Evolutionary conservation across 2,113 vertebrate genomes (phyloP), one percentile per base, ranked within the genome.

Genomic region (Chloroceryle aenea): DNA sequence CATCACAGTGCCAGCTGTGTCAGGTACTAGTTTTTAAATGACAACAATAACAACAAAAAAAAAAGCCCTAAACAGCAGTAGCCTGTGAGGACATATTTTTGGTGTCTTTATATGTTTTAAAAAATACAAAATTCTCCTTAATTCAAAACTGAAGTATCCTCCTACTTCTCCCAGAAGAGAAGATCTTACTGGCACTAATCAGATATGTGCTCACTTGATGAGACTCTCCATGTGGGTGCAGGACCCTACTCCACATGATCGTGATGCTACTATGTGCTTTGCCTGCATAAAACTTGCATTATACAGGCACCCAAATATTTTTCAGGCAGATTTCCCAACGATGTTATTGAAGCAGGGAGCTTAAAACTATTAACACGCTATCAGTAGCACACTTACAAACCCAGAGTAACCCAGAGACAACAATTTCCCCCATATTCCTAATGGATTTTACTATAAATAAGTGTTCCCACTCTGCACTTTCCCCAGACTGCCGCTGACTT

Each of bases 121-220:
- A 67, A 82, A 55, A 0, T 7, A 40, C 7, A 43, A 26, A 40
- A 47, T 40, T 29, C 38, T 82, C 69, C 34, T 52, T 78, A 34
- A 87, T 56, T 89, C 7, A 26, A 82, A 91, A 69, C 30, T 81
- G 9, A 52, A 36, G 26, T 21, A 52, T 34, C 22, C 7, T 80
- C n/a, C 25, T 25, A 12, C 34, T 43, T 23, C 42, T 43, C n/a
- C 42, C 32, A 0, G 0, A 10, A 10, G 36, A 26, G 27, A 25
- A 85, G 25, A 23, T 16, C 23, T 67, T 19, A 2, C 18, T 9
- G 4, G 29, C 8, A 3, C 36, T 6, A 4, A 14, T 13, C 45
- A 42, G 50, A 43, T 15, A 20, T 0, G 4, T 11, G 26, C n/a
- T 72, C 14, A 7, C 52, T 59, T 7, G 43, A 19, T 7, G 19